phyloP scores from a whole-genome alignment of 2,797 vertebrate genomes.

The Pampus argenteus region DNA sequence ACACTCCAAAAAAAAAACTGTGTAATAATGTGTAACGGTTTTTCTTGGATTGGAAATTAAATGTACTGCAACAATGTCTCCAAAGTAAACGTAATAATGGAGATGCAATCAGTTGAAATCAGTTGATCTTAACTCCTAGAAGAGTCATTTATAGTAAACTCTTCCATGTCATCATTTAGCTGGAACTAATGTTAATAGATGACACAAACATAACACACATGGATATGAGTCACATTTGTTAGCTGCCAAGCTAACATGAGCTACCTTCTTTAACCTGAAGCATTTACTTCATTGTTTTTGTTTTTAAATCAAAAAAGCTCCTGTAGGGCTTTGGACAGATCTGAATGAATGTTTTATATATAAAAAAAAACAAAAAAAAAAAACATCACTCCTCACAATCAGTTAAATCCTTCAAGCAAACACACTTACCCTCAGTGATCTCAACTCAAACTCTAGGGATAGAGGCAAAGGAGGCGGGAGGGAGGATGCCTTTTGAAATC shows the following conservation, averaged over 20 bases:
- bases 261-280: slow-evolving; percentile 17
- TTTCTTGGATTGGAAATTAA: background rate
- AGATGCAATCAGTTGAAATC: background rate
- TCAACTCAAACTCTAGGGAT: slow-evolving; percentile 47
- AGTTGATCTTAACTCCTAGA: background rate
- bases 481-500: slow-evolving; percentile 64
- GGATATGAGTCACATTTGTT: slow-evolving; percentile 8
- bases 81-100: background rate
- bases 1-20: background rate
- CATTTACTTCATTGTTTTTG: slow-evolving; percentile 38
- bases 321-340: slow-evolving; percentile 29
- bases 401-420: slow-evolving; percentile 65
- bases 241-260: slow-evolving; percentile 1
- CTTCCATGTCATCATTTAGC: background rate
- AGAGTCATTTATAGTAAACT: background rate
- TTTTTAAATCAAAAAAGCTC: slow-evolving; percentile 31
- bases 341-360: slow-evolving; percentile 55
- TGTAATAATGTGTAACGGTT: background rate
- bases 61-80: slow-evolving; percentile 1
- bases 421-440: slow-evolving; percentile 67
- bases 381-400: slow-evolving; percentile 50
- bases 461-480: slow-evolving; percentile 36
- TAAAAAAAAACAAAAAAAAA: no score
- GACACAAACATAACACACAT: background rate
- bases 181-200: background rate